Conservation (phyloP, 2,888 invertebrate species). For the Clanis bilineata region DNA sequence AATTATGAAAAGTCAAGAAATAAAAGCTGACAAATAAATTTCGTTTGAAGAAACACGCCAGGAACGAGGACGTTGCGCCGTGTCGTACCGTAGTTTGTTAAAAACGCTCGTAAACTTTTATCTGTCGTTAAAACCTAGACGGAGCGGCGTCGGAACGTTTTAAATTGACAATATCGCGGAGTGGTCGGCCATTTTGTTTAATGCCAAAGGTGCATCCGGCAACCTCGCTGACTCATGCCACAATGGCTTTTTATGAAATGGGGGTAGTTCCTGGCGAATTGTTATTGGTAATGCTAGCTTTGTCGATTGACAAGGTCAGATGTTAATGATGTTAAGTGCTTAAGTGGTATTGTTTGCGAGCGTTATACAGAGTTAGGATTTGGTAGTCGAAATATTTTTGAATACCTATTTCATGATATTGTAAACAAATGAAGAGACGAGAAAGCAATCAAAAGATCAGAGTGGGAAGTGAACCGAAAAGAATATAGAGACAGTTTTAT, state of each 20-base stretch:
- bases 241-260: background rate
- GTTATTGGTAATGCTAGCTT: background rate
- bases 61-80: slow-evolving; percentile 13
- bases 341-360: background rate
- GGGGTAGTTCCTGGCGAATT: background rate
- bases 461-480: too few relatives aligned
- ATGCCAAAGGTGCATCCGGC: slow-evolving; percentile 14
- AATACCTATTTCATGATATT: too few relatives aligned
- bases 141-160: slow-evolving; percentile 39
- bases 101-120: slow-evolving; percentile 41
- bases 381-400: too few relatives aligned
- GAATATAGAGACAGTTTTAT: too few relatives aligned
- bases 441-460: too few relatives aligned
- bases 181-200: slow-evolving; percentile 31
- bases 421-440: too few relatives aligned
- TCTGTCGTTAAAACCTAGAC: slow-evolving; percentile 46
- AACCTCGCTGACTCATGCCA: background rate
- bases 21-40: background rate
- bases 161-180: slow-evolving; percentile 55
- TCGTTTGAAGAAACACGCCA: background rate
- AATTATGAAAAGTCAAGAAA: background rate
- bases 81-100: slow-evolving; percentile 20
- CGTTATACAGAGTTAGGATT: background rate
- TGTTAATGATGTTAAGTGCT: background rate
- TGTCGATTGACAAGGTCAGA: background rate